Evolutionary conservation across 1,140 invertebrate genomes (phyloP).

Genomic region (Ostrea edulis): DNA sequence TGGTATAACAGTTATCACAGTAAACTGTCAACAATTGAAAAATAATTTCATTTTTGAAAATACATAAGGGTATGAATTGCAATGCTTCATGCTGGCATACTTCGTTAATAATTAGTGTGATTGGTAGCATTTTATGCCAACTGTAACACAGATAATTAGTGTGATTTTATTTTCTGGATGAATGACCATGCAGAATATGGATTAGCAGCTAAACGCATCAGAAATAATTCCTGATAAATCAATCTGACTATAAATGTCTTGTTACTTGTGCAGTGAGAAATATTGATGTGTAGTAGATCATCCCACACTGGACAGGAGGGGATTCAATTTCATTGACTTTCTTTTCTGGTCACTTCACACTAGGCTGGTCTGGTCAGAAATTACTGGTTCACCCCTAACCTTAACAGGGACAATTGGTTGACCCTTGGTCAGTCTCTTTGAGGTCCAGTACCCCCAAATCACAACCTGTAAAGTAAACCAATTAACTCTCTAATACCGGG

Average conservation of each 20-base stretch:
- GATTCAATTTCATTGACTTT: background rate
- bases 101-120: no score
- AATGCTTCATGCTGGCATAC: no score
- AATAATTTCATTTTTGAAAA: no score
- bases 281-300: conserved; percentile 6
- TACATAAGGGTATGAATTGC: no score
- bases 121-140: no score
- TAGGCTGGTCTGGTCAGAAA: conserved; percentile 4
- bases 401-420: conserved; percentile 30
- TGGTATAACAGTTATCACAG: no score
- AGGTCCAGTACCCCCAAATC: conserved; percentile 2
- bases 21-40: no score
- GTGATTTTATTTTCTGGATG: no score
- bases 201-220: background rate
- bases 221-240: conserved; percentile 3
- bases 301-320: background rate
- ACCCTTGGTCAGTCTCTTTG: conserved; percentile 16
- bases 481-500: conserved; percentile 17
- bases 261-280: background rate
- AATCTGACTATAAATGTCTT: conserved; percentile 18
- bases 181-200: no score
- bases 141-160: no score
- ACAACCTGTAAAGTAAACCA: conserved; percentile 32
- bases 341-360: conserved; percentile 23
- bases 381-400: conserved; percentile 27